phyloP scores from a whole-genome alignment of 2,797 vertebrate genomes.

The Diplodus sargus region DNA sequence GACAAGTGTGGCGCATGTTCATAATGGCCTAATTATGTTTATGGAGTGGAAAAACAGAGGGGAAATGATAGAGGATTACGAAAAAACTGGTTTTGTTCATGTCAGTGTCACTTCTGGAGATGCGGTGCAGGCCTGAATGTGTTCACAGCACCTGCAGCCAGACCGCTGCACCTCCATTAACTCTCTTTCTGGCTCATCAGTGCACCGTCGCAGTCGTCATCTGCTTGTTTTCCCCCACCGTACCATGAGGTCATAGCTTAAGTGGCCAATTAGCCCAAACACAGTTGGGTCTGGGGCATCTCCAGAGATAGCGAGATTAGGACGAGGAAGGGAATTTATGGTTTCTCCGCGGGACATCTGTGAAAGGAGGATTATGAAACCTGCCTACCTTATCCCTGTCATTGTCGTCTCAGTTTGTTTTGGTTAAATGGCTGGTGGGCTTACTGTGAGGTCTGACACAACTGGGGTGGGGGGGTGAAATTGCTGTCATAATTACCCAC shows the following conservation, averaged over 20 bases:
- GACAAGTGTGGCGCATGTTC: conserved; percentile 3
- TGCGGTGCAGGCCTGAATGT: conserved; percentile 19
- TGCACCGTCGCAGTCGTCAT: conserved; percentile 51
- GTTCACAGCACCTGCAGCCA: conserved; percentile 51
- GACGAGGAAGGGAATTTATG: conserved; percentile 33
- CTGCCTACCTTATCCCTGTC: conserved; percentile 1
- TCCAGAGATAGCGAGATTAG: conserved; percentile 45
- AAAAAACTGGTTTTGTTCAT: conserved; percentile 39
- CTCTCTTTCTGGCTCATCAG: conserved; percentile 60
- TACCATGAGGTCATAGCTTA: conserved; percentile 71
- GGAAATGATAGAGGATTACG: background rate
- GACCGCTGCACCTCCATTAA: conserved; percentile 30
- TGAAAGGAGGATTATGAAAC: conserved; percentile 30
- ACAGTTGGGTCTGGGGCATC: conserved; percentile 42
- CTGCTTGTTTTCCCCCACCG: conserved; percentile 65
- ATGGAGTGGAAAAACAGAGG: background rate
- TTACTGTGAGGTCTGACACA: conserved; percentile 67
- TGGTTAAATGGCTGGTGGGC: conserved; percentile 37
- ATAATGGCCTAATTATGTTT: background rate
- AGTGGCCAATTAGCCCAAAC: conserved; percentile 70
- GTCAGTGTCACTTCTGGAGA: conserved; percentile 6
- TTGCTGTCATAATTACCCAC: conserved; percentile 60
- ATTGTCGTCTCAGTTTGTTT: conserved; percentile 26
- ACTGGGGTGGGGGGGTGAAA: conserved; percentile 18
- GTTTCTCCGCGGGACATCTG: conserved; percentile 44